Evolutionary conservation across 2,797 vertebrate genomes (phyloP), one percentile per base, ranked within the genome.

Genomic region (Denticeps clupeoides): DNA sequence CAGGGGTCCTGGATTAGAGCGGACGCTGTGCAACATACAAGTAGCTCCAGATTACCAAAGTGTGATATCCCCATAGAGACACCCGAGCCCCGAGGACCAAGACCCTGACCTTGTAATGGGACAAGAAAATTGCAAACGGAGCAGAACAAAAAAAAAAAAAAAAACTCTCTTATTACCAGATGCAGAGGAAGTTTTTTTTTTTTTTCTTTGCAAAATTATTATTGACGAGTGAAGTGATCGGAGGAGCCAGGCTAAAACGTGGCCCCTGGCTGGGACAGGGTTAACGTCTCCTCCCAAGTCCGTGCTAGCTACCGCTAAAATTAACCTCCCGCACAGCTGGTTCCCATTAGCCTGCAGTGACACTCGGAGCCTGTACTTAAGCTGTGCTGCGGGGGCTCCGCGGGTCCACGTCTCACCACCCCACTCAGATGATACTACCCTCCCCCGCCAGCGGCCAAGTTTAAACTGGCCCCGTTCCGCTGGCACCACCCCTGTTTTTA

Each of bases 321-420:
- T 82, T 74, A 79, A 69, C 74, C 72, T 71, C 28, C 53, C 63
- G 67, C 77, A 78, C 83, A 84, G 81, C 81, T 84, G 81, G 73
- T 62, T 79, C 71, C 73, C 69, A 81, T 84, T 82, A 84, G 74
- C 56, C 60, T 60, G 65, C 59, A 69, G 68, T 61, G 60, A 78
- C 78, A 79, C 68, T 67, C 53, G 62, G 57, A 67, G 73, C 51
- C 74, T 79, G 61, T 66, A 63, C 65, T 66, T 67, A 65, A 64
- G 56, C 63, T 61, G 53, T 56, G 52, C 51, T 57, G 60, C 23
- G 42, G 66, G 62, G 51, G 55, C 54, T 59, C 47, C 47, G 50
- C 21, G 48, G 25, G 45, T 21, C 10, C 6, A 15, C 13, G 21
- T 29, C 13, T 40, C 3, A 5, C 48, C 26, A 32, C 45, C 51